Evolutionary conservation across 2,888 invertebrate species (phyloP).

Genomic region (Litoditis marina): DNA sequence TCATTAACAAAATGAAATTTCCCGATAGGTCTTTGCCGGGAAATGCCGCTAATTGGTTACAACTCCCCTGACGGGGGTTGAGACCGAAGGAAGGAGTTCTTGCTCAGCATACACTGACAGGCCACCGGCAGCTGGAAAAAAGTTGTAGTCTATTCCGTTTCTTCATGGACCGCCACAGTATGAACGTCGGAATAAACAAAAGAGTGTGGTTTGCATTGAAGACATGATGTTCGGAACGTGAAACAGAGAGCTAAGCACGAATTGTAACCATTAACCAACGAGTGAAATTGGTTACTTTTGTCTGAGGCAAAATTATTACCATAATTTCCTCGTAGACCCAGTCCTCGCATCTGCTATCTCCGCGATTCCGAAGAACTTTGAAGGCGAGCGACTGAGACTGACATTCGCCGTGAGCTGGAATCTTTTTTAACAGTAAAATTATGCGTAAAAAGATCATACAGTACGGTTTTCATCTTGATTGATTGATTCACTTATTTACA

Average conservation of each 20-base stretch:
- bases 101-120: constrained; percentile 52
- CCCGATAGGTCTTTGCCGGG: too few relatives aligned
- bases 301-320: constrained; percentile 18
- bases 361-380: constrained; percentile 48
- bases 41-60: neutral
- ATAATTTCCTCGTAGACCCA: constrained; percentile 47
- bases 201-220: too few relatives aligned
- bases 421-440: neutral
- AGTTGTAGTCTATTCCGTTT: neutral
- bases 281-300: too few relatives aligned
- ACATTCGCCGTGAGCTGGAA: constrained; percentile 55
- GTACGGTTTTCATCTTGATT: too few relatives aligned
- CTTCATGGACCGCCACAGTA: too few relatives aligned
- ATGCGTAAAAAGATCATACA: too few relatives aligned
- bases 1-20: too few relatives aligned
- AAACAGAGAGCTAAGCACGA: too few relatives aligned
- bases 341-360: constrained; percentile 45
- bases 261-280: too few relatives aligned
- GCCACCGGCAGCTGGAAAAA: constrained; percentile 50
- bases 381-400: constrained; percentile 40
- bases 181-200: too few relatives aligned
- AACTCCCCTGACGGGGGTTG: constrained; percentile 22
- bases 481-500: too few relatives aligned
- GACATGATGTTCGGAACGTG: too few relatives aligned
- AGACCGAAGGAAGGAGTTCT: constrained; percentile 40